These are phyloP conservation scores for Acipenser transmontanus DNA, from an alignment of 2,797 vertebrate genomes.

Conservation along the genomic window DNA sequence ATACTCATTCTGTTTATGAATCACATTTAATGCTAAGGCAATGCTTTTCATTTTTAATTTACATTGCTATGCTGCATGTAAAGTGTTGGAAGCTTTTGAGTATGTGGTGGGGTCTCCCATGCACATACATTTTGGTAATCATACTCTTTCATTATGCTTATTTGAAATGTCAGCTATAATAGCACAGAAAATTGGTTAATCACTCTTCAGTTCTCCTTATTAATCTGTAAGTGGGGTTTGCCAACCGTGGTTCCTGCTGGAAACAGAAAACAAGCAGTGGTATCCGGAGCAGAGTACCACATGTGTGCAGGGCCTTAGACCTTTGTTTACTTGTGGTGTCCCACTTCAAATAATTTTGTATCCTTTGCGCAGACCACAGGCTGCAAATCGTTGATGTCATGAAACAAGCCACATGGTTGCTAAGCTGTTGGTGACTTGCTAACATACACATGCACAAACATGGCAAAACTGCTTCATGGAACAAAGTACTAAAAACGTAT, in stretches of 20 bases:
- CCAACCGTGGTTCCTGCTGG: background rate
- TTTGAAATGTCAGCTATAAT: slow-evolving; percentile 3
- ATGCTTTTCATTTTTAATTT: too few relatives aligned
- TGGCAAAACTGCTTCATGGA: slow-evolving; percentile 9
- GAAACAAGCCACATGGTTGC: slow-evolving; percentile 1
- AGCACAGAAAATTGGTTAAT: slow-evolving; percentile 6
- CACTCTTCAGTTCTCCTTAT: background rate
- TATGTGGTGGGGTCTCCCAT: too few relatives aligned
- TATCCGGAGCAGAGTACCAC: background rate
- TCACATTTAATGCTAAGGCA: too few relatives aligned
- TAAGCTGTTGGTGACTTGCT: background rate
- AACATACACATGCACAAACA: background rate
- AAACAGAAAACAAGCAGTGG: background rate
- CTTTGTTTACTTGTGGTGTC: slow-evolving; percentile 1
- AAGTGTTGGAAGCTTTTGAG: too few relatives aligned
- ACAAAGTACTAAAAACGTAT: slow-evolving; percentile 28
- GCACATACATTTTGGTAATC: background rate
- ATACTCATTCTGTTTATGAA: too few relatives aligned
- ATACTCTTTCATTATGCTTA: slow-evolving; percentile 1
- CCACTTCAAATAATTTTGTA: background rate
- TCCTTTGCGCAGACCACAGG: background rate
- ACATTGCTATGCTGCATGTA: too few relatives aligned
- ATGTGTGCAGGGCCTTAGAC: background rate
- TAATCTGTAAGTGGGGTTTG: background rate
- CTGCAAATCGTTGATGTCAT: background rate